Base-by-base conservation (phyloP, 1,140 invertebrate genomes). In the Carposina sasakii region DNA sequence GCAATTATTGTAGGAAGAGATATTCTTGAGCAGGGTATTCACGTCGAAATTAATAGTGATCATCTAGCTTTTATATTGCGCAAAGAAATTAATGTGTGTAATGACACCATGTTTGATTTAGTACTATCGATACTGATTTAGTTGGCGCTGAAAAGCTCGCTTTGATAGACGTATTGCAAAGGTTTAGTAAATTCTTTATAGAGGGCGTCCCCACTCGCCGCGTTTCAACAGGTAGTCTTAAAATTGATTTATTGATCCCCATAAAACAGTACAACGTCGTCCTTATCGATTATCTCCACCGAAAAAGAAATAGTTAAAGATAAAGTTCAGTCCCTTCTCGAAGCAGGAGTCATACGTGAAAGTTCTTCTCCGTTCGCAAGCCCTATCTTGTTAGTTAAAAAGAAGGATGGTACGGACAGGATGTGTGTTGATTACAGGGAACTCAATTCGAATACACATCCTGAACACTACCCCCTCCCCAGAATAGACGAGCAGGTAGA, bases 391-490 rank as follows among this genome's bases (percentile, higher is more conserved):
- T 33, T 71, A 15, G 54, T 57, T 3, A 48, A 52, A 19, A 69
- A 69, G 33, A 69, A 64, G 33, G 60, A 60, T 28, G 51, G 51
- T 36, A 26, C 53, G 2, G 28, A 50, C 3, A 33, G 31, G n/a
- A 33, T 28, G 58, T 40, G 37, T 20, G 31, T 33, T 8, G 48
- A 50, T 15, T 48, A 47, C 19, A 28, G 48, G 15, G 54, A 57
- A 15, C 22, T 52, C 15, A 57, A 57, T 37, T 43, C 44, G 0
- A 56, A 79, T 3, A 87, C 83, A 0, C 50, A 57, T 4, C 63
- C 60, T 20, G 83, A 88, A 45, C 49, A 62, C 9, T 88, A 75
- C 52, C 87, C 87, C 0, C 45, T 89, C 3, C 87, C 86, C 2
- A 40, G 69, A 3, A 86, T 88, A 12, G 77, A 85, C 20, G 81